Conservation (phyloP, 2,888 invertebrate genomes). For the Amphipyra tragopoginis region DNA sequence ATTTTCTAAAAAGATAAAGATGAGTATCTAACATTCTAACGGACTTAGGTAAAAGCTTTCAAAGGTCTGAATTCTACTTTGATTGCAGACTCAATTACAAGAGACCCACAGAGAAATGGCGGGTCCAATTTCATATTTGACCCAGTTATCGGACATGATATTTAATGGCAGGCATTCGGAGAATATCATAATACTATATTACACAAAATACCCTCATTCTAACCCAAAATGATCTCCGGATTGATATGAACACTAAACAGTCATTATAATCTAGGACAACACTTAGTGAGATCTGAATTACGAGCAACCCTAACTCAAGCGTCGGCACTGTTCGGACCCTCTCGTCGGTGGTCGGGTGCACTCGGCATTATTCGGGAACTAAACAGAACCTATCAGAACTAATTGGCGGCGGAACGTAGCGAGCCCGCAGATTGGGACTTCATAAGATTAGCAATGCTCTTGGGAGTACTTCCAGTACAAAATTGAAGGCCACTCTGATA, state of each 20-base stretch:
- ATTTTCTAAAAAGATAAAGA: not conserved
- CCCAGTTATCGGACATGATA: slow-evolving; percentile 42
- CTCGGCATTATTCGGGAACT: slow-evolving; percentile 63
- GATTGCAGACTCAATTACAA: slow-evolving; percentile 32
- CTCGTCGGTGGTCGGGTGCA: slow-evolving; percentile 49
- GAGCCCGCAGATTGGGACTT: slow-evolving; percentile 72
- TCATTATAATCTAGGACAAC: slow-evolving; percentile 47
- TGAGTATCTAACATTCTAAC: not conserved
- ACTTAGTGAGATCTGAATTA: slow-evolving; percentile 39
- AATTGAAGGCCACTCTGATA: slow-evolving; percentile 44
- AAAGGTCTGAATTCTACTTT: slow-evolving; percentile 10
- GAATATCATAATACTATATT: slow-evolving; percentile 39
- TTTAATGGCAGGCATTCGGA: slow-evolving; percentile 34
- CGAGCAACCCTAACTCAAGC: slow-evolving; percentile 50
- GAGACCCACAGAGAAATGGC: slow-evolving; percentile 21
- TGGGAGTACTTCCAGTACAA: slow-evolving; percentile 40
- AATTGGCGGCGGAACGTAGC: slow-evolving; percentile 76
- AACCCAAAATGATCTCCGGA: slow-evolving; percentile 27
- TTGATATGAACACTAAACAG: slow-evolving; percentile 45
- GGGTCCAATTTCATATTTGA: slow-evolving; percentile 36
- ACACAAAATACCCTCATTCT: slow-evolving; percentile 36
- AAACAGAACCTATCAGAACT: slow-evolving; percentile 74
- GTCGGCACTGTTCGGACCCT: slow-evolving; percentile 42
- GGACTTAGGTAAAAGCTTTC: slow-evolving; percentile 2
- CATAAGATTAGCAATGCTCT: slow-evolving; percentile 70